A percentile compares a stretch with the other conserved stretches of the same genome.
Evolutionary conservation across 1,140 invertebrate species (phyloP).

Genomic region (Nasonia giraulti): DNA sequence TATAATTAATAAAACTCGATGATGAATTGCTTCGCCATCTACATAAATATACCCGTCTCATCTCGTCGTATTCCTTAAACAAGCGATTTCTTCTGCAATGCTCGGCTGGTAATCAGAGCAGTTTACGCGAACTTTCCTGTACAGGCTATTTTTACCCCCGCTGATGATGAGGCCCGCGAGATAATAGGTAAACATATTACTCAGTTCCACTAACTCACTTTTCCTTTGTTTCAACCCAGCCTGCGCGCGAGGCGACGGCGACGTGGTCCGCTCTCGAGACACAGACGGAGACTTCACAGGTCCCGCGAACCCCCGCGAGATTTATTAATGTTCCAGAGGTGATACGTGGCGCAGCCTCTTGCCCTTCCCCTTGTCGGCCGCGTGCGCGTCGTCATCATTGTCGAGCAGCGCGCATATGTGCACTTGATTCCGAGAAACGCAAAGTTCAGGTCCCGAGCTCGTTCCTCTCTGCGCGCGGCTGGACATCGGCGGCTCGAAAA

Average conservation of each 20-base stretch:
- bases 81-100: not conserved
- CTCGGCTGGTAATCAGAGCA: not conserved
- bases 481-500: conserved; percentile 60
- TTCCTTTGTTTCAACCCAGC: not conserved
- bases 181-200: conserved; percentile 1
- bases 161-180: not conserved
- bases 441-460: conserved; percentile 52
- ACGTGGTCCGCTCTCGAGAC: not conserved
- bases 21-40: not conserved
- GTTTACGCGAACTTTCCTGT: not conserved
- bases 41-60: not conserved
- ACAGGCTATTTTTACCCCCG: not conserved
- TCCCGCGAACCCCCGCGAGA: not conserved
- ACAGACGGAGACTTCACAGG: not conserved
- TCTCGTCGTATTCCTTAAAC: not conserved
- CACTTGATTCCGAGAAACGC: conserved; percentile 34
- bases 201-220: not conserved
- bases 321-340: conserved; percentile 9
- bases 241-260: too few relatives aligned
- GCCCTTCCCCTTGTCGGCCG: not conserved
- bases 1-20: conserved; percentile 23
- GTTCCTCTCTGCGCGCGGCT: conserved; percentile 60
- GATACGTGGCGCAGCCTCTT: not conserved
- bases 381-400: not conserved
- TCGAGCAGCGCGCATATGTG: not conserved